Base-by-base conservation (phyloP, 2,113 vertebrate genomes). In the Gopherus evgoodei region DNA sequence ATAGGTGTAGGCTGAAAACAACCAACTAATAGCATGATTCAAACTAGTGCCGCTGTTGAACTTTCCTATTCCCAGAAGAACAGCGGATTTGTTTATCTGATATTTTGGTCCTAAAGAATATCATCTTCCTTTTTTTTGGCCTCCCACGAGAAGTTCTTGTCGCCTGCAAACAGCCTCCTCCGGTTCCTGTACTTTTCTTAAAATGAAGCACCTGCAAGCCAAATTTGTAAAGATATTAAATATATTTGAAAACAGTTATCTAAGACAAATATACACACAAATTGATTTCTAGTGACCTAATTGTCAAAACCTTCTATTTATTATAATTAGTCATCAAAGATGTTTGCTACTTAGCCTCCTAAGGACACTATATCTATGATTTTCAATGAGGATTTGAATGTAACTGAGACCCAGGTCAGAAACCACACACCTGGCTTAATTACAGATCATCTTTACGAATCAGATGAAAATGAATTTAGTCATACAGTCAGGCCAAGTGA, bases 191-290 rank as follows among this genome's bases (percentile, higher is more conserved):
- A 88, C 9, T 47, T 84, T 57, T 17, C 19, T n/a, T 76, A 83
- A 97, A 97, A 88, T 93, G 91, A 91, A 98, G 96, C 80, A 95
- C 95, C 96, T 97, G 88, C 86, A 96, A 97, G 9, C 22, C 94
- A 21, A 96, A 19, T 95, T 96, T 81, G 24, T 38, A 17, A 76
- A 92, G 49, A 56, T 83, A 57, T 91, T 54, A 93, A 95, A 59
- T 3, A 91, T 14, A 1, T 24, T 14, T 59, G 47, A 87, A 83
- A 29, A 53, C 59, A 44, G 42, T 29, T 69, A 47, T 54, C 80
- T 65, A 91, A 96, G 11, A 10, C 14, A 69, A 79, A 16, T 3
- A 2, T 3, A 8, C 11, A 81, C 89, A n/a, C 53, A 94, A 88
- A 69, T 25, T 9, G 5, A 3, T 52, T 47, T 81, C 25, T 49